Evolutionary conservation across 2,888 invertebrate genomes (phyloP).

Genomic region (Petrophora chlorosata): DNA sequence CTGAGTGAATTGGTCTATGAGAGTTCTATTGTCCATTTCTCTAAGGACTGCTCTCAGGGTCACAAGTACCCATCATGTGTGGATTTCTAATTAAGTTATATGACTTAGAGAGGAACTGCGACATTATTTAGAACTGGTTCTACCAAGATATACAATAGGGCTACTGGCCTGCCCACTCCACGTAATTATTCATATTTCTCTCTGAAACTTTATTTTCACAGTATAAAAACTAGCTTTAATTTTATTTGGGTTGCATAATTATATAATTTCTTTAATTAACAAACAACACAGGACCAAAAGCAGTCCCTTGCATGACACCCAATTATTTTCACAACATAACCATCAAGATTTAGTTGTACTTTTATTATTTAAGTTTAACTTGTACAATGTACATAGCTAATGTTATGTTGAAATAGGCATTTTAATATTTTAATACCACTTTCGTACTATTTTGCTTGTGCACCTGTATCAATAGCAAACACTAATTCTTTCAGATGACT

Average conservation of each 20-base stretch:
- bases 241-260: too few species aligned
- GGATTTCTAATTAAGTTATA: slow-evolving; percentile 8
- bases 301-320: not conserved
- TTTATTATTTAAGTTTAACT: not conserved
- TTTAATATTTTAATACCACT: slow-evolving; percentile 23
- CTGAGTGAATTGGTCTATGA: slow-evolving; percentile 3
- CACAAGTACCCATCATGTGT: slow-evolving; percentile 8
- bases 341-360: not conserved
- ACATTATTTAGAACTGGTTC: too few species aligned
- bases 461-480: slow-evolving; percentile 52
- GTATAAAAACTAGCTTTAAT: too few species aligned
- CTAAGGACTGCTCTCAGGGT: slow-evolving; percentile 25
- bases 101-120: too few species aligned
- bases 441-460: slow-evolving; percentile 41
- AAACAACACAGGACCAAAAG: slow-evolving; percentile 1
- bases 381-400: not conserved
- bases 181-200: too few species aligned
- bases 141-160: too few species aligned
- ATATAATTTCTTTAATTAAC: too few species aligned
- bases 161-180: too few species aligned
- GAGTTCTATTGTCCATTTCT: slow-evolving; percentile 17
- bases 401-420: not conserved
- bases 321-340: not conserved
- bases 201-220: too few species aligned
- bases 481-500: slow-evolving; percentile 78